These are phyloP conservation scores for Choloepus didactylus DNA, from an alignment of 2,797 vertebrate species.

Conservation along the genomic window DNA sequence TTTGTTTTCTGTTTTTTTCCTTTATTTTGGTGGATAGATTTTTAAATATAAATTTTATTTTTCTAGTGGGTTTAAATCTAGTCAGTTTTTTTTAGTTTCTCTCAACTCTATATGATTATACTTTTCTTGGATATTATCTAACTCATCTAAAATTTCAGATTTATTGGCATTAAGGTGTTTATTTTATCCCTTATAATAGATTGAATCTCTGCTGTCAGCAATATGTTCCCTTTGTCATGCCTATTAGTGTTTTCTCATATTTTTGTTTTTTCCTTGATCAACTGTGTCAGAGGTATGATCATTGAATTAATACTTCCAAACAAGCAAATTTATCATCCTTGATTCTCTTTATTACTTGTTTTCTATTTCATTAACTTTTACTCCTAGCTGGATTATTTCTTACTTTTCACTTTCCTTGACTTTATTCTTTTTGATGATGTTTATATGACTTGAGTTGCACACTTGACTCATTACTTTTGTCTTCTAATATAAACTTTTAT, in stretches of 20 bases:
- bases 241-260: neutral
- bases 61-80: neutral
- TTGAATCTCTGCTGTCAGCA: neutral
- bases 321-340: neutral
- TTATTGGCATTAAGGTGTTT: neutral
- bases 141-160: neutral
- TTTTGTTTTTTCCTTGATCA: neutral
- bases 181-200: no score
- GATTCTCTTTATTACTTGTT: neutral
- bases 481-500: accelerated
- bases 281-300: neutral
- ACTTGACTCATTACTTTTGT: neutral
- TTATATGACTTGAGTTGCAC: neutral
- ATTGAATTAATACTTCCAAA: neutral
- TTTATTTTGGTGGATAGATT: neutral
- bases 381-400: neutral
- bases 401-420: neutral
- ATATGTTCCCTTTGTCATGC: no score
- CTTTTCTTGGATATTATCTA: neutral
- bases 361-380: neutral
- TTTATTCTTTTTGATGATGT: neutral
- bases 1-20: neutral
- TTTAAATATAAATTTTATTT: neutral
- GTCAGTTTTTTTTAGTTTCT: neutral
- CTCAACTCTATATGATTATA: neutral